phyloP scores from a whole-genome alignment of 1,140 invertebrate genomes.

The Ceratoteleas bidentatus region DNA sequence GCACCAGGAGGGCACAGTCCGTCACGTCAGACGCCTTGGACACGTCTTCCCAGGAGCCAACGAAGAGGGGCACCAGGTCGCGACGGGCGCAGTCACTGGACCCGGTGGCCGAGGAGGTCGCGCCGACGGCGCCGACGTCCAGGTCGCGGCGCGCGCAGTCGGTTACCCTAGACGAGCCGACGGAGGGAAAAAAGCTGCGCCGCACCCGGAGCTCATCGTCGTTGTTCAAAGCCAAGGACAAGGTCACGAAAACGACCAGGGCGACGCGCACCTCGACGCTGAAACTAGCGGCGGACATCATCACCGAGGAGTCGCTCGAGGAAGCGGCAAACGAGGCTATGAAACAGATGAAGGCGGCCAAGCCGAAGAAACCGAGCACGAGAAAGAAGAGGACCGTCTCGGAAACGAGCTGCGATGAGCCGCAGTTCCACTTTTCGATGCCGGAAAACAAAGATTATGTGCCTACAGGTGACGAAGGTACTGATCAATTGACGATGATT shows the following conservation, averaged over 20 bases:
- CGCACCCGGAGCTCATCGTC: neutral
- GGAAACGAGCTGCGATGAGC: conserved; percentile 23
- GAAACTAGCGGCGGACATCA: neutral
- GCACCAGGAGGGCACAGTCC: no score
- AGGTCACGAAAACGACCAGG: conserved; percentile 1
- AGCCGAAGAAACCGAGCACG: neutral
- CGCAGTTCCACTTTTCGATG: conserved; percentile 27
- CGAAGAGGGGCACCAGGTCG: no score
- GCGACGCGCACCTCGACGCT: neutral
- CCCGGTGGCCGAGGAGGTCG: no score
- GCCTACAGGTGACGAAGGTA: conserved; percentile 27
- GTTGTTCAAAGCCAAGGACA: conserved; percentile 9
- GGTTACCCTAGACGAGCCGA: no score
- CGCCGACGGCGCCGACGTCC: no score
- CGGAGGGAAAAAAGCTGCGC: neutral
- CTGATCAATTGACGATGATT: no score
- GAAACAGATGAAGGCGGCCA: conserved; percentile 7
- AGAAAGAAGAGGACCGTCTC: conserved; percentile 27
- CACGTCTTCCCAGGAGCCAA: no score
- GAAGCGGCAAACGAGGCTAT: conserved; percentile 8
- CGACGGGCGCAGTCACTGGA: no score
- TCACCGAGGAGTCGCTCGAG: conserved; percentile 25
- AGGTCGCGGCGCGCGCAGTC: no score
- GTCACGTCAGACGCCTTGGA: no score
- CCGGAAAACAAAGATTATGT: conserved; percentile 17